A percentile compares a stretch with the other conserved stretches of the same genome.
phyloP scores from a whole-genome alignment of 2,113 vertebrate genomes.

The Progne subis region DNA sequence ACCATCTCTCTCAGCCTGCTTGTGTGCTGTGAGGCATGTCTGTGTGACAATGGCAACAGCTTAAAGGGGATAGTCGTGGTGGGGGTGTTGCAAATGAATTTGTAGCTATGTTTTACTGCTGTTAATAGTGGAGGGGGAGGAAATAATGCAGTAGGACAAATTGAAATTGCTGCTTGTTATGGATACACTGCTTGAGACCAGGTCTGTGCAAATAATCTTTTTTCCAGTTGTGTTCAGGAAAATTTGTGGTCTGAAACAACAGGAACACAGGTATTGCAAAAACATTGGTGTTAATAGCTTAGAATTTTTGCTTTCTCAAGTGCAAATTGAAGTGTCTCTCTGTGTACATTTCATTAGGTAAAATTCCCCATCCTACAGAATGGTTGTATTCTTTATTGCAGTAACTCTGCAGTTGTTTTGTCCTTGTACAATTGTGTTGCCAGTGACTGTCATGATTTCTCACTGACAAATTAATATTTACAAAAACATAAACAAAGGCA shows the following conservation, averaged over 20 bases:
- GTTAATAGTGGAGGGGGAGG: not conserved
- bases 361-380: not conserved
- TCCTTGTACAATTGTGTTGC: not conserved
- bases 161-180: not conserved
- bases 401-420: not conserved
- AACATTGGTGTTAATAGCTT: not conserved
- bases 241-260: not conserved
- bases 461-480: not conserved
- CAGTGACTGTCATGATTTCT: not conserved
- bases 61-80: not conserved
- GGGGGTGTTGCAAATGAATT: not conserved
- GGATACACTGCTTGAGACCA: not conserved
- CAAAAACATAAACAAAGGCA: not conserved
- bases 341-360: not conserved
- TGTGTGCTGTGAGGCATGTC: not conserved
- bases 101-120: not conserved
- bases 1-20: not conserved
- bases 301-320: not conserved
- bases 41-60: not conserved
- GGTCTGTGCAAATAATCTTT: not conserved
- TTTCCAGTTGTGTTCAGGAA: not conserved
- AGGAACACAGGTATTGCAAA: not conserved
- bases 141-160: not conserved
- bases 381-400: not conserved
- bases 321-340: not conserved